A percentile compares a stretch with the other conserved stretches of the same genome.
Conservation (phyloP, 2,797 vertebrate species). For the Antennarius maculatus region DNA sequence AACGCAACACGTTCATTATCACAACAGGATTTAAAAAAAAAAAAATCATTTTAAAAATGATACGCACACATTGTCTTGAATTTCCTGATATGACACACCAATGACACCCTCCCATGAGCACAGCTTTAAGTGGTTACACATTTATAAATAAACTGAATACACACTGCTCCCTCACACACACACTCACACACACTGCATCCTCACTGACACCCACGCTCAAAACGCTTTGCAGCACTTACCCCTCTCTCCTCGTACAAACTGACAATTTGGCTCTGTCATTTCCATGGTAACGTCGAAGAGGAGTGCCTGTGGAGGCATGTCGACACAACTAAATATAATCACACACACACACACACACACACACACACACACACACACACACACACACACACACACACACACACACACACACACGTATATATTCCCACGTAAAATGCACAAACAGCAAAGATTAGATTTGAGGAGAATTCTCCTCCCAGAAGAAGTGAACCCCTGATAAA, state of each 20-base stretch:
- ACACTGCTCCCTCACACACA: constrained; percentile 19
- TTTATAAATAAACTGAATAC: not conserved
- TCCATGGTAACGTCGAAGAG: constrained; percentile 76
- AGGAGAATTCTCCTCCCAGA: constrained; percentile 8
- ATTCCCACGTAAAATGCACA: constrained; percentile 7
- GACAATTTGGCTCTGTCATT: constrained; percentile 75
- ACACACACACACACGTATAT: constrained; percentile 10
- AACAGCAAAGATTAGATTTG: not conserved
- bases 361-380: constrained; percentile 14
- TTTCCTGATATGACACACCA: no score
- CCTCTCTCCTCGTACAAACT: constrained; percentile 64
- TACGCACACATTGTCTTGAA: no score
- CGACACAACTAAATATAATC: constrained; percentile 72
- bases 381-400: constrained; percentile 10
- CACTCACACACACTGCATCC: constrained; percentile 10
- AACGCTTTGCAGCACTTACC: constrained; percentile 52
- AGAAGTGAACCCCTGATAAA: not conserved
- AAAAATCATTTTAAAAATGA: no score
- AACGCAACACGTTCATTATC: no score
- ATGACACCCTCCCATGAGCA: no score
- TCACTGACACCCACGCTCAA: constrained; percentile 13
- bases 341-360: not conserved
- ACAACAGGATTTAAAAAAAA: no score
- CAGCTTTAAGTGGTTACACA: no score
- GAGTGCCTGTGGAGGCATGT: constrained; percentile 67